Conservation (phyloP, 2,797 vertebrate species). For the Eospalax fontanierii region DNA sequence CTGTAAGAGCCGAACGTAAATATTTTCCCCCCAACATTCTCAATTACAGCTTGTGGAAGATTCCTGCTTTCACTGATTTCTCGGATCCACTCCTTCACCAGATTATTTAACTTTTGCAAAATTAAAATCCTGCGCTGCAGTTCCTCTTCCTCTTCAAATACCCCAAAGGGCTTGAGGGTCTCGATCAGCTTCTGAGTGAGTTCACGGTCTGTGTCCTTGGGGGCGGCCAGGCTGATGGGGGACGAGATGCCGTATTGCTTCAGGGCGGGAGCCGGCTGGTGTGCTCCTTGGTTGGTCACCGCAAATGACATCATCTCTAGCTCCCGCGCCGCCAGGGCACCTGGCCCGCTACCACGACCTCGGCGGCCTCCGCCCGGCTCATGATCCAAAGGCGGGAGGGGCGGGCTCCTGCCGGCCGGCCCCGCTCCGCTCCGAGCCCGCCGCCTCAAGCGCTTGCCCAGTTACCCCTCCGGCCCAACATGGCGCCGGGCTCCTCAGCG, state of each 20-base stretch:
- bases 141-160: slow-evolving; percentile 94
- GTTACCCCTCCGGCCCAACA: slow-evolving; percentile 72
- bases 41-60: slow-evolving; percentile 92
- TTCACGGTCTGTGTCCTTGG: slow-evolving; percentile 92
- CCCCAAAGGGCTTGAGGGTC: slow-evolving; percentile 92
- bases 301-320: slow-evolving; percentile 85
- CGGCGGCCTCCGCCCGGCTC: slow-evolving; percentile 65
- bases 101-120: slow-evolving; percentile 93
- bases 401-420: slow-evolving; percentile 68
- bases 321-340: slow-evolving; percentile 57
- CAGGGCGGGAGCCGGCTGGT: slow-evolving; percentile 86
- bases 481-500: slow-evolving; percentile 67
- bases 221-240: slow-evolving; percentile 93
- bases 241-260: slow-evolving; percentile 93
- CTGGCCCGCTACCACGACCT: slow-evolving; percentile 48
- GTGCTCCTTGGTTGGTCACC: slow-evolving; percentile 87
- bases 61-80: slow-evolving; percentile 94
- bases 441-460: slow-evolving; percentile 74
- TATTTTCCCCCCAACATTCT: slow-evolving; percentile 94
- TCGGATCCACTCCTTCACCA: slow-evolving; percentile 95
- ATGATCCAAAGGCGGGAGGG: slow-evolving; percentile 76
- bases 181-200: slow-evolving; percentile 93
- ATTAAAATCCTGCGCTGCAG: slow-evolving; percentile 94
- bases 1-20: slow-evolving; percentile 95
- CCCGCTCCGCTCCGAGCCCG: slow-evolving; percentile 58